These are phyloP conservation scores for Hydropsyche tenuis DNA, from an alignment of 1,140 invertebrate genomes.

Conservation along the genomic window DNA sequence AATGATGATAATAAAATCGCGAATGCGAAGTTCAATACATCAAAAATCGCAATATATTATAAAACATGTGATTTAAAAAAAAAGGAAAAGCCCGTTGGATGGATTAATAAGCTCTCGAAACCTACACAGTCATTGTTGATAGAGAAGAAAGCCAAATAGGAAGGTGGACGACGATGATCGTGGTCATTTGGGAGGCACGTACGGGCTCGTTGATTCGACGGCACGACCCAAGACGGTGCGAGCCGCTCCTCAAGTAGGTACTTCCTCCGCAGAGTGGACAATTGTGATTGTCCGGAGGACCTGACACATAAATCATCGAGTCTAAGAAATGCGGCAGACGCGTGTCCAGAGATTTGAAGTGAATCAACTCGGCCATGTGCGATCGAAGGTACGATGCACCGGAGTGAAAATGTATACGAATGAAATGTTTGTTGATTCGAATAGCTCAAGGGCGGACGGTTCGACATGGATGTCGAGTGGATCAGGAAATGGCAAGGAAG, in stretches of 20 bases:
- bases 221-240: slow-evolving; percentile 24
- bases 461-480: neutral
- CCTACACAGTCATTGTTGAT: no score
- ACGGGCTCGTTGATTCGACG: slow-evolving; percentile 32
- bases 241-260: slow-evolving; percentile 30
- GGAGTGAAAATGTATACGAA: no score
- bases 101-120: no score
- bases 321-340: slow-evolving; percentile 20
- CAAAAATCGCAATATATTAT: neutral
- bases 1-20: neutral
- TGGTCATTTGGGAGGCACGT: slow-evolving; percentile 36
- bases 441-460: neutral
- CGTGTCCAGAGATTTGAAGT: neutral
- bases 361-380: no score
- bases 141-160: no score
- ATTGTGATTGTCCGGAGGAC: slow-evolving; percentile 34
- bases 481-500: neutral
- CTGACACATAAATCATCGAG: slow-evolving; percentile 32
- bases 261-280: slow-evolving; percentile 34
- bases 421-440: neutral
- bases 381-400: no score
- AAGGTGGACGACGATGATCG: neutral
- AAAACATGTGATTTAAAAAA: no score
- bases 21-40: neutral
- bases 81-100: no score